Evolutionary conservation across 2,888 invertebrate genomes (phyloP).

Genomic region (Chironomus tentans): DNA sequence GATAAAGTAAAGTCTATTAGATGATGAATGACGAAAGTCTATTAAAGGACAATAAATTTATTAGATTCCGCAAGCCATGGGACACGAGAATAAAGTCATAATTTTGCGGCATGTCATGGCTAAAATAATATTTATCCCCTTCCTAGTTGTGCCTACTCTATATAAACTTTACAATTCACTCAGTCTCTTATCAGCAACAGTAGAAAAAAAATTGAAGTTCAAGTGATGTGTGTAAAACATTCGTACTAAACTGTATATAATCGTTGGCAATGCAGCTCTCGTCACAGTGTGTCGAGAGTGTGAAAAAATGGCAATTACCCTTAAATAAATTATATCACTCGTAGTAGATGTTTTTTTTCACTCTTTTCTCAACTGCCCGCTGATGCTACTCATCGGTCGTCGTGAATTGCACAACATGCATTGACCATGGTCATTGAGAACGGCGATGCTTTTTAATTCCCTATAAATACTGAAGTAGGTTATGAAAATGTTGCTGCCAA

Average conservation of each 20-base stretch:
- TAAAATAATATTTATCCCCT: not conserved
- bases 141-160: not conserved
- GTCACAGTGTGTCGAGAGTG: not conserved
- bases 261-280: not conserved
- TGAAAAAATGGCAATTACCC: constrained; percentile 8
- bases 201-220: not conserved
- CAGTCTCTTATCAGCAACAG: not conserved
- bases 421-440: constrained; percentile 2
- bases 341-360: not conserved
- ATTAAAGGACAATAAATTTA: constrained; percentile 25
- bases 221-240: not conserved
- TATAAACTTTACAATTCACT: not conserved
- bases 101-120: too few relatives aligned
- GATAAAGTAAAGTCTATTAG: not conserved
- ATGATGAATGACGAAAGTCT: not conserved
- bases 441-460: constrained; percentile 16
- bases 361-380: not conserved
- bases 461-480: constrained; percentile 24
- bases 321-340: constrained; percentile 20
- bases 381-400: not conserved
- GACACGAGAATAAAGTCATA: not conserved
- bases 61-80: not conserved
- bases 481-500: constrained; percentile 24
- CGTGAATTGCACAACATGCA: constrained; percentile 4
- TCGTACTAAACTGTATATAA: not conserved